Conservation (phyloP, 2,888 invertebrate genomes). For the Megalurothrips usitatus region DNA sequence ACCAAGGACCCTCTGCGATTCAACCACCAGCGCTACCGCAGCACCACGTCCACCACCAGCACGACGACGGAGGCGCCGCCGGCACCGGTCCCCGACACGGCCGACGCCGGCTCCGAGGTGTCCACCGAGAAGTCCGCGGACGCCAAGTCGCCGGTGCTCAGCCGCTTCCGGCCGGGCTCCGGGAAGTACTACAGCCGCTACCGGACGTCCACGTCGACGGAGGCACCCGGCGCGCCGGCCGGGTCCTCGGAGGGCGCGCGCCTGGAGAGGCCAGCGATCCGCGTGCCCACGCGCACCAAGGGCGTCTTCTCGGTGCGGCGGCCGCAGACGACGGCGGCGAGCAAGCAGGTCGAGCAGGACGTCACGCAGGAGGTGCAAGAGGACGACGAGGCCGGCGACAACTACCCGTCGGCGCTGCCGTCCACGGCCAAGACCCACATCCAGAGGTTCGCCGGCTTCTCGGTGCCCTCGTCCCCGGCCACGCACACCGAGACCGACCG, state of each 20-base stretch:
- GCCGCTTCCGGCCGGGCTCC: constrained; percentile 39
- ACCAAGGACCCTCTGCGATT: constrained; percentile 16
- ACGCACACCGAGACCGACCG: constrained; percentile 32
- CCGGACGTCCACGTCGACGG: constrained; percentile 38
- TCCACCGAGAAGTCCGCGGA: neutral
- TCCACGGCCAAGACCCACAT: neutral
- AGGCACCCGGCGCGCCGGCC: neutral
- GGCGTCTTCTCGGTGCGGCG: constrained; percentile 41
- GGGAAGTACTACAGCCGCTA: constrained; percentile 42
- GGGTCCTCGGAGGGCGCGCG: constrained; percentile 32
- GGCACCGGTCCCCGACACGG: neutral
- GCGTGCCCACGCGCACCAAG: constrained; percentile 37
- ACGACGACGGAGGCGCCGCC: constrained; percentile 31
- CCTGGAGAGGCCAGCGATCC: constrained; percentile 34
- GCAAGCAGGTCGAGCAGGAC: constrained; percentile 35
- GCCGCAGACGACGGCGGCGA: constrained; percentile 36
- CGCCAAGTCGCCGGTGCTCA: constrained; percentile 35
- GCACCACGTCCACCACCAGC: neutral
- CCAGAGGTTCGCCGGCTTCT: neutral
- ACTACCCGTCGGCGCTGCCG: constrained; percentile 22
- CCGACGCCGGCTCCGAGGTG: constrained; percentile 29
- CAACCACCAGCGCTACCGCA: constrained; percentile 24
- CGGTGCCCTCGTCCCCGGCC: neutral
- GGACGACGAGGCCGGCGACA: constrained; percentile 33
- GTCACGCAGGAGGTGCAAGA: constrained; percentile 37